Conservation (phyloP, 2,113 vertebrate genomes). For the Panthera uncia region DNA sequence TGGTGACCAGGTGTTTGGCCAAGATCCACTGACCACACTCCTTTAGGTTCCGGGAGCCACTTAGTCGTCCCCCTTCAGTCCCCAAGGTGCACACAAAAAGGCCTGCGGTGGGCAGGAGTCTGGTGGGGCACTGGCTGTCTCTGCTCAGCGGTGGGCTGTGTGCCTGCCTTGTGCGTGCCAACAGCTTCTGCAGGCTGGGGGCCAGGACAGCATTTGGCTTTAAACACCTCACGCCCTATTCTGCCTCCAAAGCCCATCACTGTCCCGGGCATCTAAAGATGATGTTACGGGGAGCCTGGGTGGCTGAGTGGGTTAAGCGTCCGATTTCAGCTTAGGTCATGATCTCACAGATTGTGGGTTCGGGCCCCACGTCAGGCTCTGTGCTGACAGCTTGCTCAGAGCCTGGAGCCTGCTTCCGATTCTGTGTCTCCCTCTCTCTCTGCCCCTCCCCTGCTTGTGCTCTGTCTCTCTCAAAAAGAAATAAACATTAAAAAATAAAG, state of each 20-base stretch:
- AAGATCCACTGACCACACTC: not conserved
- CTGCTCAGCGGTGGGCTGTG: not conserved
- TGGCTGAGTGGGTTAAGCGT: too few species aligned
- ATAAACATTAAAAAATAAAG: not conserved
- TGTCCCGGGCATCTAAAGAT: not conserved
- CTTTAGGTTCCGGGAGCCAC: not conserved
- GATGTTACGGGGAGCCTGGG: accelerated
- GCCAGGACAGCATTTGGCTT: not conserved
- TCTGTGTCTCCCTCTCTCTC: too few species aligned
- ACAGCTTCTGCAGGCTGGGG: not conserved
- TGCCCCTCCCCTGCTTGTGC: too few species aligned
- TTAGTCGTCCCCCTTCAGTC: not conserved
- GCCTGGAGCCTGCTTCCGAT: too few species aligned
- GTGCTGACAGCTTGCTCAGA: too few species aligned
- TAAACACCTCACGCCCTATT: not conserved
- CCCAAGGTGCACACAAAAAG: not conserved
- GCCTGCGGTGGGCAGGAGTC: not conserved
- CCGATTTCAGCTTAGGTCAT: too few species aligned
- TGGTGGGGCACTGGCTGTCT: not conserved
- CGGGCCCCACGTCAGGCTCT: too few species aligned
- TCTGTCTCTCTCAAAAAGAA: too few species aligned
- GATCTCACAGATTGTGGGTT: too few species aligned
- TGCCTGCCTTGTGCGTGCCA: accelerated
- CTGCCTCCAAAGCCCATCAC: not conserved
- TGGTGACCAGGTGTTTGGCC: not conserved